Evolutionary conservation across 2,797 vertebrate species (phyloP), one percentile per base, ranked within the genome.

Genomic region (Coreius guichenoti): DNA sequence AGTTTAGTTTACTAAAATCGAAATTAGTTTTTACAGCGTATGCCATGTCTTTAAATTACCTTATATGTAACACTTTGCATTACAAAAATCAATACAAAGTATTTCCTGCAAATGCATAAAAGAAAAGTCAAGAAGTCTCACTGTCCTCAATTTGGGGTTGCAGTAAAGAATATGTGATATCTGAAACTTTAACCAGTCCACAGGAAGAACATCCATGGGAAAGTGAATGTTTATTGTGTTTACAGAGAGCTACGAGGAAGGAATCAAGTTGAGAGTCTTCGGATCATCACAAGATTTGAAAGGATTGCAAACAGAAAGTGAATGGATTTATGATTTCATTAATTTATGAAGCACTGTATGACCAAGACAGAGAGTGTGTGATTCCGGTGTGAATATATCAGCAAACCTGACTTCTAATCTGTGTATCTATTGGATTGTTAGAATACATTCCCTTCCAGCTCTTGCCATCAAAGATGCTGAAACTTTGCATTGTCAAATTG

Each of bases 191-290:
- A 69, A 26, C 80, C n/a, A 29, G 54, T 61, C 69, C 36, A 74
- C 69, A 74, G 70, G 81, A 82, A 74, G 69, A 82, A 47, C 69
- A 49, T 82, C 36, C 70, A 14, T 82, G 81, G 70, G 81, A 82
- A 82, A 82, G 61, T 16, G 11, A 73, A 47, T 74, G 69, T 74
- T 82, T 82, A 74, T 74, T 82, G 36, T 82, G 54, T 82, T 69
- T 74, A 17, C 29, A 51, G 45, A 73, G 54, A 81, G 49, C 67
- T 81, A 19, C 39, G 47, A 56, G 33, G 49, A 72, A 74, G 54
- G 56, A 82, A 74, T 74, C 36, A 31, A 82, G 69, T 31, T 47
- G 3, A 73, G 26, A 61, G 12, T 61, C 26, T 43, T 47, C 29
- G 54, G 56, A 74, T 72, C 56, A 63, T 61, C 9, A n/a, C 26